These are phyloP conservation scores for Pogonomyrmex californicus DNA, from an alignment of 1,140 invertebrate species.

Conservation along the genomic window DNA sequence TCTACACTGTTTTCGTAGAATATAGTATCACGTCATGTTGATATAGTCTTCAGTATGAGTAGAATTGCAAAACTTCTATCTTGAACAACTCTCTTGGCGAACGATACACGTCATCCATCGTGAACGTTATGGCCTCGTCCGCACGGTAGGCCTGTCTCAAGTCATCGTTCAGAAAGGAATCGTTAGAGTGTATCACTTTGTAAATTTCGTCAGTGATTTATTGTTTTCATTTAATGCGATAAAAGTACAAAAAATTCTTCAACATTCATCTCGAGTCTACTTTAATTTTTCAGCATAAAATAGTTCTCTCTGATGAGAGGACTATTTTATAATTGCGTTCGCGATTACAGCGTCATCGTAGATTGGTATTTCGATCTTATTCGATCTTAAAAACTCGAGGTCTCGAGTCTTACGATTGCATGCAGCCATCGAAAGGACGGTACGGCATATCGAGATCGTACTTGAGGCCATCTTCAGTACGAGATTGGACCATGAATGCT, in stretches of 20 bases:
- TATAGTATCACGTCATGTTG: neutral
- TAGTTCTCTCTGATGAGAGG: neutral
- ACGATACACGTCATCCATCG: neutral
- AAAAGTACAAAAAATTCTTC: neutral
- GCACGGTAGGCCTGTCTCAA: neutral
- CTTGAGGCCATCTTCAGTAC: too few species aligned
- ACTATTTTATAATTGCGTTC: neutral
- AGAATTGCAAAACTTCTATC: slow-evolving; percentile 3
- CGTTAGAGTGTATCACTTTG: neutral
- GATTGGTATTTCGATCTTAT: too few species aligned
- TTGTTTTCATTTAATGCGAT: neutral
- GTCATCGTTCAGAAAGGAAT: neutral
- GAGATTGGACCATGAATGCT: too few species aligned
- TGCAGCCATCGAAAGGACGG: too few species aligned
- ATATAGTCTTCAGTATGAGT: neutral
- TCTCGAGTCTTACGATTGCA: too few species aligned
- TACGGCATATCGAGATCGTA: too few species aligned
- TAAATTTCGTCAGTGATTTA: neutral
- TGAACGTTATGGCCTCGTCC: neutral
- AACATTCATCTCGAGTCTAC: neutral
- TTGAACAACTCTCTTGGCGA: neutral
- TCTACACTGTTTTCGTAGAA: slow-evolving; percentile 12
- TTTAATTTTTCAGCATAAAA: neutral
- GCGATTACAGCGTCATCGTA: neutral
- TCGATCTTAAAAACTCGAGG: too few species aligned